Base-by-base conservation (phyloP, 1,140 invertebrate species). In the Choristoneura fumiferana region DNA sequence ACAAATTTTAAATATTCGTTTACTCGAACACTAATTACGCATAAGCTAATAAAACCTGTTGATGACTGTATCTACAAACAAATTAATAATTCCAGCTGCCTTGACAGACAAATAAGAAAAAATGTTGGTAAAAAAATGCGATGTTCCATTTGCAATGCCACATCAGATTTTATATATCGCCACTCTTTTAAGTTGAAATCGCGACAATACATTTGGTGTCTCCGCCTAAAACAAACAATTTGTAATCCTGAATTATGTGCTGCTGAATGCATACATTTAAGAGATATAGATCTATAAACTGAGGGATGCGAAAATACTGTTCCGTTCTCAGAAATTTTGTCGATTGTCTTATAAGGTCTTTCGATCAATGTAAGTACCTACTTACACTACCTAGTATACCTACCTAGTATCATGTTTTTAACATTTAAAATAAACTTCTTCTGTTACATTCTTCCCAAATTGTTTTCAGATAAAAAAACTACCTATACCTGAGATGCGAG, bases 201-300 rank as follows among this genome's bases (percentile, higher is more conserved):
- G 57, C 63, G 54, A 56, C 37, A 57, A 55, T 57, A 60, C 65
- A 62, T 59, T 63, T 70, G 71, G 73, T 82, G 83, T 88, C 83
- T 73, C 77, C 62, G 65, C 78, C 78, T 88, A 88, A 88, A 87
- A 87, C 82, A 88, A 88, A 87, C 84, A 85, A 88, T 88, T 88
- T 88, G 84, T 88, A 88, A 84, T 81, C 79, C 84, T 87, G 85
- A 88, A 87, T 88, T 88, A 87, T 88, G 78, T 77, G 78, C 82
- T 78, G 85, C 81, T 87, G 85, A 84, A 78, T 87, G 82, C 85
- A 87, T 88, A 88, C 84, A 84, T 88, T 87, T 81, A 80, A 84
- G 72, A 81, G 85, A 88, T 88, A 87, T 81, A 82, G 76, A 88
- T 88, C 85, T 88, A 78, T 80, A 81, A 74, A 76, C 55, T 35